These are phyloP conservation scores for Eristalis intricaria DNA, from an alignment of 2,888 invertebrate genomes.

Conservation along the genomic window DNA sequence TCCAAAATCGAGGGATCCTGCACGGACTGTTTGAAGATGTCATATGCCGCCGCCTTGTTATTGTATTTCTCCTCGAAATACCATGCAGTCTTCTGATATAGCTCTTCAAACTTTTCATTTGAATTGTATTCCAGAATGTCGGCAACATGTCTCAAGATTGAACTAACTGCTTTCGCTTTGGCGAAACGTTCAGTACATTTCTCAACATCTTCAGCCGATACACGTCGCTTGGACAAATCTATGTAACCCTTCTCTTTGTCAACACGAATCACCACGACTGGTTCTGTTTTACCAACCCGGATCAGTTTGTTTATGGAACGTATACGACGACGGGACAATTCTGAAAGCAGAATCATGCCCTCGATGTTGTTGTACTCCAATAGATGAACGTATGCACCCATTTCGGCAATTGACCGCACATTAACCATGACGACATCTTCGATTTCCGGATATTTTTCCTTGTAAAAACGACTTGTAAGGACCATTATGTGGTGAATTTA, in stretches of 20 bases:
- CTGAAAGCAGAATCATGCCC: constrained; percentile 99
- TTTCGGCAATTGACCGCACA: constrained; percentile 98
- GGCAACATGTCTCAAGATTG: constrained; percentile 98
- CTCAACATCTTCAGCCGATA: constrained; percentile 98
- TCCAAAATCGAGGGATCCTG: constrained; percentile 96
- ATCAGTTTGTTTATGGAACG: constrained; percentile 99
- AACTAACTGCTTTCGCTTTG: constrained; percentile 99
- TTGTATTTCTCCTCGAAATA: constrained; percentile 98
- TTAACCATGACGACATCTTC: constrained; percentile 99
- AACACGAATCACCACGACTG: constrained; percentile 99
- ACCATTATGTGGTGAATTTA: constrained; percentile 85
- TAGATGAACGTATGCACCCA: constrained; percentile 99
- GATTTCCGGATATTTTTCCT: constrained; percentile 97
- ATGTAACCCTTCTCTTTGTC: constrained; percentile 99
- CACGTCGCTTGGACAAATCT: constrained; percentile 99
- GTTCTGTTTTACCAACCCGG: constrained; percentile 98
- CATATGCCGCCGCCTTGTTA: constrained; percentile 97
- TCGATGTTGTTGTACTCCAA: constrained; percentile 99
- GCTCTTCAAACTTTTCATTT: constrained; percentile 95
- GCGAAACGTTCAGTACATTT: constrained; percentile 99
- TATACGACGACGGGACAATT: constrained; percentile 98
- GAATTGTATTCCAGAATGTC: constrained; percentile 95
- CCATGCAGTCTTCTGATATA: constrained; percentile 99
- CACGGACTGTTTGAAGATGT: constrained; percentile 99
- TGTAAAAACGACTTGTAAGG: constrained; percentile 97